Evolutionary conservation across 1,140 invertebrate species (phyloP).

Genomic region (Papilio dardanus): DNA sequence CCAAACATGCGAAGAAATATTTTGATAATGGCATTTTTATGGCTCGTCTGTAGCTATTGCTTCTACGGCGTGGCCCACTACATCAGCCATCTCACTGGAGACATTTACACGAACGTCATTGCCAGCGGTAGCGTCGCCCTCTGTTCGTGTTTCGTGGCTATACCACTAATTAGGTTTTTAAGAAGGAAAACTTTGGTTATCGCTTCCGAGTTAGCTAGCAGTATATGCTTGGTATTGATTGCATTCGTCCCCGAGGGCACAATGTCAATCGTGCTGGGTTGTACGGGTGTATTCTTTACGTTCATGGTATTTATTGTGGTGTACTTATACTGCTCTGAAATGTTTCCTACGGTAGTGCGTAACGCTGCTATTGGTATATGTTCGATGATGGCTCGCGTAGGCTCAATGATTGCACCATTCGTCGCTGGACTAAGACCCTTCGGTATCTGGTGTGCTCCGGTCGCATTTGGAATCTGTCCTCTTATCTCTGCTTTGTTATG

Average conservation of each 20-base stretch:
- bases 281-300: slow-evolving; percentile 86
- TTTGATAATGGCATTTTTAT: slow-evolving; percentile 86
- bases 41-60: slow-evolving; percentile 88
- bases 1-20: slow-evolving; percentile 89
- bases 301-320: slow-evolving; percentile 85
- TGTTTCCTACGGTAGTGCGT: slow-evolving; percentile 87
- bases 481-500: slow-evolving; percentile 85
- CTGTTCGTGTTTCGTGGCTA: slow-evolving; percentile 84
- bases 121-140: slow-evolving; percentile 85
- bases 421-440: slow-evolving; percentile 78
- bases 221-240: slow-evolving; percentile 83
- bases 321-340: slow-evolving; percentile 86
- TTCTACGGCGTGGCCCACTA: slow-evolving; percentile 89
- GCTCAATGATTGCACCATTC: slow-evolving; percentile 86
- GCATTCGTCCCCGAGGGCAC: slow-evolving; percentile 78
- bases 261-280: slow-evolving; percentile 82
- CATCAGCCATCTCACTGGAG: slow-evolving; percentile 86
- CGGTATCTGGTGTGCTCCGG: slow-evolving; percentile 84
- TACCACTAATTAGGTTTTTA: slow-evolving; percentile 84
- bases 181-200: slow-evolving; percentile 84
- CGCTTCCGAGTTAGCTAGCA: slow-evolving; percentile 81
- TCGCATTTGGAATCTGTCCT: slow-evolving; percentile 87
- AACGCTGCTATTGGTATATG: slow-evolving; percentile 86
- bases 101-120: slow-evolving; percentile 88
- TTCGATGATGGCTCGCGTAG: slow-evolving; percentile 86